Evolutionary conservation across 2,113 vertebrate species (phyloP).

Genomic region (human (Homo sapiens)): DNA sequence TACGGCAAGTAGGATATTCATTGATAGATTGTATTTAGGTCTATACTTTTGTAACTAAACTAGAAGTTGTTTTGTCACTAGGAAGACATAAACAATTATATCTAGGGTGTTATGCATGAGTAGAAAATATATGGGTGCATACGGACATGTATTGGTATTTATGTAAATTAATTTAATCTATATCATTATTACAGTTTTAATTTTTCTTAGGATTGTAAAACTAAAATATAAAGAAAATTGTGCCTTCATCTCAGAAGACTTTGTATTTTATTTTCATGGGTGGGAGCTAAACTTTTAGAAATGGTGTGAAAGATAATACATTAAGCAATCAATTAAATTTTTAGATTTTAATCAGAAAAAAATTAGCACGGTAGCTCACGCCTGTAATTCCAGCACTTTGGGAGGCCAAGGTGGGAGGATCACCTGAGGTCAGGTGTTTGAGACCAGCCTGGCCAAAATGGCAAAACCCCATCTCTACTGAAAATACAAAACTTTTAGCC

Average conservation of each 20-base stretch:
- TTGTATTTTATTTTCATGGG: background rate
- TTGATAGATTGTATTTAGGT: background rate
- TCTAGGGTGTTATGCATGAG: background rate
- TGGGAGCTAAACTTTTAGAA: background rate
- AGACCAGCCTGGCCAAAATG: too few relatives aligned
- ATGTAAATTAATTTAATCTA: background rate
- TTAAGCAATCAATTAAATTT: background rate
- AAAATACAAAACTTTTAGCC: too few relatives aligned
- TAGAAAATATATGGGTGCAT: background rate
- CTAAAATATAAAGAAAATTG: background rate
- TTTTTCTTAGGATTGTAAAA: background rate
- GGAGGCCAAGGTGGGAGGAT: too few relatives aligned
- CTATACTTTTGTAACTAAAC: background rate
- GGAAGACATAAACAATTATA: background rate
- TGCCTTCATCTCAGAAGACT: background rate
- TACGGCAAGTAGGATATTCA: background rate
- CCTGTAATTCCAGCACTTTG: too few relatives aligned
- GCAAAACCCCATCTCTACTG: too few relatives aligned
- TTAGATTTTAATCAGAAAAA: background rate
- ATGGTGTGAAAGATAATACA: background rate
- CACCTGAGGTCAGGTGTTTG: too few relatives aligned
- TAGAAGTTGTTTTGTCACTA: background rate
- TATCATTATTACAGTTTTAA: background rate
- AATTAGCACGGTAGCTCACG: background rate
- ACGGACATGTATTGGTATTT: background rate